Conservation (phyloP, 2,113 vertebrate genomes). For the Puntigrus tetrazona region DNA sequence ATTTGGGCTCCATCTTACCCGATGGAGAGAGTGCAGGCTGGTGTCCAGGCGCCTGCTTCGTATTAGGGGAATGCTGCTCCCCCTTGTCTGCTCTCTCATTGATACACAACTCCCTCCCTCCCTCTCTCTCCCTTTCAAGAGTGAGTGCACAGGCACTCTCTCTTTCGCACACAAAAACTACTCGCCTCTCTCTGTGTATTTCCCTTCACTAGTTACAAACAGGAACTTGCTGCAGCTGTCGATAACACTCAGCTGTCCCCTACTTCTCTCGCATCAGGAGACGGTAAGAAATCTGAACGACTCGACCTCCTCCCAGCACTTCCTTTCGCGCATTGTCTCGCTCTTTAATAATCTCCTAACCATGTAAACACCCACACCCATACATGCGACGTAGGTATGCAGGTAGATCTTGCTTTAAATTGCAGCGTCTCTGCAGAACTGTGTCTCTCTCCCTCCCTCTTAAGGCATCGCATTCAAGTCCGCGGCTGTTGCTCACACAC, state of each 20-base stretch:
- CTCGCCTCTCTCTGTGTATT: constrained; percentile 9
- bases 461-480: neutral
- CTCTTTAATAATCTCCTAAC: constrained; percentile 36
- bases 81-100: constrained; percentile 28
- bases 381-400: constrained; percentile 36
- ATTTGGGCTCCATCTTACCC: constrained; percentile 81
- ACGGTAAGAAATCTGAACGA: constrained; percentile 52
- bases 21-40: constrained; percentile 28
- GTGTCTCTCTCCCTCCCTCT: neutral
- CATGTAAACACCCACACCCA: constrained; percentile 45
- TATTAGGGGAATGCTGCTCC: constrained; percentile 23
- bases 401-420: constrained; percentile 53
- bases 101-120: constrained; percentile 30
- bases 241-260: constrained; percentile 8
- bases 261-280: constrained; percentile 22
- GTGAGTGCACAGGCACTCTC: neutral
- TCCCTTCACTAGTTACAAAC: constrained; percentile 10
- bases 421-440: constrained; percentile 39
- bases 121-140: neutral
- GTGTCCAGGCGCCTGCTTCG: constrained; percentile 33
- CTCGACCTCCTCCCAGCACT: constrained; percentile 19
- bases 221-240: constrained; percentile 21
- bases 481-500: neutral
- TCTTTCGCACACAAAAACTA: constrained; percentile 12
- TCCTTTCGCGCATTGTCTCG: constrained; percentile 32